Evolutionary conservation across 1,140 invertebrate genomes (phyloP).

Genomic region (Semibalanus balanoides): DNA sequence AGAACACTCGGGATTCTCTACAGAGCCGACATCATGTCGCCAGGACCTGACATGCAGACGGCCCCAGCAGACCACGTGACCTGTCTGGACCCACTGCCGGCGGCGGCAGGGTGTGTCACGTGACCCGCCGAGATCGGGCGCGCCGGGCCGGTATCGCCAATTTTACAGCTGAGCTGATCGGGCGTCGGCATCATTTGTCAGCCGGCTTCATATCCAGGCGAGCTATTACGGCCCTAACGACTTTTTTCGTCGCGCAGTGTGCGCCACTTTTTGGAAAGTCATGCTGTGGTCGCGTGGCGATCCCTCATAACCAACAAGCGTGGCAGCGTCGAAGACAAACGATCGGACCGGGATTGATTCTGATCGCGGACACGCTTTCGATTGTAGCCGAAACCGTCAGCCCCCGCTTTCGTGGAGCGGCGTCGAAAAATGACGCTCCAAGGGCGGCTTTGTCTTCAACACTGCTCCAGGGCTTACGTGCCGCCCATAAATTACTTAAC

Average conservation of each 20-base stretch:
- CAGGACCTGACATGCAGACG: too few relatives aligned
- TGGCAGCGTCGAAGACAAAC: background rate
- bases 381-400: background rate
- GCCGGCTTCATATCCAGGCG: background rate
- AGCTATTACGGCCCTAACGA: background rate
- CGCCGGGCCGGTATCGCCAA: background rate
- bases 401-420: too few relatives aligned
- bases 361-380: background rate
- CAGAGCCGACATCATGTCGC: too few relatives aligned
- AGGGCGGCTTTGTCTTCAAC: background rate
- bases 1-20: too few relatives aligned
- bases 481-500: too few relatives aligned
- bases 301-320: conserved; percentile 1
- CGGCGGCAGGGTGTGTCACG: too few relatives aligned
- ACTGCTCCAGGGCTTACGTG: background rate
- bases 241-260: background rate
- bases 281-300: background rate
- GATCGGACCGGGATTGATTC: background rate
- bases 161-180: background rate
- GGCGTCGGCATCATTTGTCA: background rate
- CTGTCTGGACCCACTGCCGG: too few relatives aligned
- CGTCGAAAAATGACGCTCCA: background rate
- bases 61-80: too few relatives aligned
- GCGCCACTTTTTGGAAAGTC: background rate
- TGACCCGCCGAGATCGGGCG: too few relatives aligned